Evolutionary conservation across 2,797 vertebrate species (phyloP).

Genomic region (Pipistrellus pipistrellus): DNA sequence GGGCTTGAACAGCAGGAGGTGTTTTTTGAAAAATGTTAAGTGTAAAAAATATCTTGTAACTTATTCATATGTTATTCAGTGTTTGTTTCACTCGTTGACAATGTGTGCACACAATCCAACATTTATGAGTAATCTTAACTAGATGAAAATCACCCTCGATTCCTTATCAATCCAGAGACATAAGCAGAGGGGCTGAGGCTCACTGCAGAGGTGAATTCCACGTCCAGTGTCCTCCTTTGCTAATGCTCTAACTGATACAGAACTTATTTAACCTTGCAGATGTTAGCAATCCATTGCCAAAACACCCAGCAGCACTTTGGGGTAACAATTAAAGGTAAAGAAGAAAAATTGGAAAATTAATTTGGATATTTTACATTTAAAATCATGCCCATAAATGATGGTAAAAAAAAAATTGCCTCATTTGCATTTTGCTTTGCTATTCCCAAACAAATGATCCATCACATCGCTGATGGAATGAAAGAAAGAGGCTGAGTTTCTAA

Average conservation of each 20-base stretch:
- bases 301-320: neutral
- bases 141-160: neutral
- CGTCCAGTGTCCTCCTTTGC: neutral
- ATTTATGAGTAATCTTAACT: conserved; percentile 7
- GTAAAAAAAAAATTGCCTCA: conserved; percentile 2
- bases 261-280: neutral
- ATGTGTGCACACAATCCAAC: neutral
- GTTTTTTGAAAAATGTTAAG: conserved; percentile 86
- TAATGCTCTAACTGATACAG: neutral
- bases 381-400: neutral
- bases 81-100: conserved; percentile 62
- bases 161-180: neutral
- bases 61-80: conserved; percentile 74
- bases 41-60: conserved; percentile 80
- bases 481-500: neutral
- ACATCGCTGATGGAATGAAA: neutral
- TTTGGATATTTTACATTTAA: conserved; percentile 27
- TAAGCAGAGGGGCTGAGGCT: neutral
- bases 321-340: neutral
- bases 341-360: neutral
- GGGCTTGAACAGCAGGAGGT: conserved; percentile 87
- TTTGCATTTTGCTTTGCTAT: conserved; percentile 46
- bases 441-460: conserved; percentile 49
- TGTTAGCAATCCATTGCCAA: neutral
- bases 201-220: neutral